Evolutionary conservation across 2,888 invertebrate species (phyloP), one percentile per base, ranked within the genome.

Genomic region (Rhingia campestris): DNA sequence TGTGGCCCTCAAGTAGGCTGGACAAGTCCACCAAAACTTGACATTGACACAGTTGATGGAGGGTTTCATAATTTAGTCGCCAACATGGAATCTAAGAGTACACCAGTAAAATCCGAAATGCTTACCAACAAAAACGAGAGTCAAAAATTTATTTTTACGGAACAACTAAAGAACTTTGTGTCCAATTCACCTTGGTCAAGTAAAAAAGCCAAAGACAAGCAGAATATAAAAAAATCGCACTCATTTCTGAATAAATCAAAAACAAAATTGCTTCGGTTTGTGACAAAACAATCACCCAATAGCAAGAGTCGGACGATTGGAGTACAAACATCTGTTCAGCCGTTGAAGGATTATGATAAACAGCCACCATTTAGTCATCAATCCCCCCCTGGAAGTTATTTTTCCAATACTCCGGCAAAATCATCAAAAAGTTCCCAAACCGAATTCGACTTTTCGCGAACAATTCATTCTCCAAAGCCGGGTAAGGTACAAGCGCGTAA

Each of bases 351-450:
- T 49, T n/a, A 87, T 45, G 47, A 37, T 2, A 86, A 84, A n/a
- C 84, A 85, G n/a, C 86, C 86, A 1, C 75, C 66, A 6, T 70
- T 75, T 41, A 86, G 79, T 6, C 88, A 87, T 2, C 90, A 89
- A 56, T 90, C 91, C 0, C 89, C 90, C 6, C 90, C 91, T 0
- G 91, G 90, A 4, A 90, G 91, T 67, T 90, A 91, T 75, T 89
- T 90, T 81, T 90, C 90, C 2, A 89, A 89, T 0, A 87, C 89
- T 4, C 86, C 87, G 2, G 79, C 80, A 6, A 86, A 87, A 37
- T 80, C 84, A 33, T 86, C 86, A 37, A 84, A 85, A 39, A 41
- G 80, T 37, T 85, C 85, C n/a, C 85, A 85, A 64, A 86, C 87
- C 0, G 88, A 88, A 58, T 91, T 91, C 41, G 89, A 91, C 82